Percentiles rank a stretch among this genome's conserved stretches.
Conservation (phyloP, 1,140 invertebrate species). For the Melitaea cinxia region DNA sequence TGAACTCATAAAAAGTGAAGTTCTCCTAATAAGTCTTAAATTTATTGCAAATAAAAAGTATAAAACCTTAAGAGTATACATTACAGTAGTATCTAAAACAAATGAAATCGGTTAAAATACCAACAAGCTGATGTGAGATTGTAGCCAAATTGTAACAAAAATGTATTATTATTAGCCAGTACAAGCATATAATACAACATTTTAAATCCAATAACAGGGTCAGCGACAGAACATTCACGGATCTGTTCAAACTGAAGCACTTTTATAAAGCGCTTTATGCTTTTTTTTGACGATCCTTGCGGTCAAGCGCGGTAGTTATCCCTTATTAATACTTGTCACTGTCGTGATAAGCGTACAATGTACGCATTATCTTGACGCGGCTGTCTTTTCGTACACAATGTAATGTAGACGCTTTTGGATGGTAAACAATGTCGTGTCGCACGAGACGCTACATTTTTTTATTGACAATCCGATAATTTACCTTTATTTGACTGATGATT, state of each 20-base stretch:
- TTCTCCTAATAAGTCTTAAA: too few species aligned
- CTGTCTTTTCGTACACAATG: constrained; percentile 36
- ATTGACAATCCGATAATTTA: background rate
- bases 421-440: constrained; percentile 10
- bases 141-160: too few species aligned
- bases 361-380: constrained; percentile 31
- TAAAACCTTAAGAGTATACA: too few species aligned
- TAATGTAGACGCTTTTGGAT: constrained; percentile 5
- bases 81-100: too few species aligned
- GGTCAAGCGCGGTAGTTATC: constrained; percentile 57
- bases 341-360: constrained; percentile 62
- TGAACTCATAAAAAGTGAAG: too few species aligned
- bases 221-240: background rate
- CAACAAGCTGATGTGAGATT: too few species aligned
- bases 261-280: background rate
- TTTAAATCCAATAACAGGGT: too few species aligned
- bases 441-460: background rate
- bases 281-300: constrained; percentile 8
- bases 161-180: too few species aligned
- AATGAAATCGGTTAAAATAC: too few species aligned
- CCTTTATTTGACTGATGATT: background rate
- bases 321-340: constrained; percentile 73
- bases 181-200: too few species aligned
- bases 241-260: background rate
- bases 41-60: too few species aligned